A percentile compares a stretch with the other conserved stretches of the same genome.
These are phyloP conservation scores for Volucella bombylans DNA, from an alignment of 2,888 invertebrate genomes.

Conservation along the genomic window DNA sequence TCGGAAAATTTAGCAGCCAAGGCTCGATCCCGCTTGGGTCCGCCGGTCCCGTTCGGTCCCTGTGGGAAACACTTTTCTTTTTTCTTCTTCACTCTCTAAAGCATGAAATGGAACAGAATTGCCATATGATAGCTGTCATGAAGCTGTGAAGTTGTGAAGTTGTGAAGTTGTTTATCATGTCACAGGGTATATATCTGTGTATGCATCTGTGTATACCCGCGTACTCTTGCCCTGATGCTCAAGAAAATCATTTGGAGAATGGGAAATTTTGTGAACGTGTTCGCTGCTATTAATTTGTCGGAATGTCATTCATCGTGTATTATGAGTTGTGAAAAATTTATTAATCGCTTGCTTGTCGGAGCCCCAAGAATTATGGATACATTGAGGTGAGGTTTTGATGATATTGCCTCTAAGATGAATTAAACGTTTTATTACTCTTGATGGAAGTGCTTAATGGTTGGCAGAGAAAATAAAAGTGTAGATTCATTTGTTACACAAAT, in stretches of 20 bases:
- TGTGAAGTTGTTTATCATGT: constrained; percentile 40
- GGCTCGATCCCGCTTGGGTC: not conserved
- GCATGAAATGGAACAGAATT: not conserved
- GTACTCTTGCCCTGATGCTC: not conserved
- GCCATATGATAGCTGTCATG: constrained; percentile 28
- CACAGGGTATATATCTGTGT: not conserved
- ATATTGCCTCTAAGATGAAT: constrained; percentile 27
- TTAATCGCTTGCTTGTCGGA: constrained; percentile 55
- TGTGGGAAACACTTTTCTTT: constrained; percentile 44
- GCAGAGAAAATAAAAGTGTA: constrained; percentile 11
- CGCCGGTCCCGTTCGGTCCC: constrained; percentile 6
- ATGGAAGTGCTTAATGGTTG: constrained; percentile 16
- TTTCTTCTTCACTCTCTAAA: not conserved
- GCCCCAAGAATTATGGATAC: constrained; percentile 10
- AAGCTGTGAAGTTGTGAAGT: constrained; percentile 29
- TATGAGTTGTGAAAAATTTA: constrained; percentile 72
- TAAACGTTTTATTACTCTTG: constrained; percentile 33
- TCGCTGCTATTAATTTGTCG: constrained; percentile 65
- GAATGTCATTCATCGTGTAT: constrained; percentile 67
- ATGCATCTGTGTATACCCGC: not conserved
- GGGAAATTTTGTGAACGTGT: constrained; percentile 47
- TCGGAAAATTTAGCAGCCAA: constrained; percentile 10
- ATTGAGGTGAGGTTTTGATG: constrained; percentile 50
- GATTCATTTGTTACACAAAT: constrained; percentile 9
- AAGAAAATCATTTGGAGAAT: constrained; percentile 35